These are phyloP conservation scores for Crypturellus undulatus DNA, from an alignment of 2,113 vertebrate genomes.

Conservation along the genomic window DNA sequence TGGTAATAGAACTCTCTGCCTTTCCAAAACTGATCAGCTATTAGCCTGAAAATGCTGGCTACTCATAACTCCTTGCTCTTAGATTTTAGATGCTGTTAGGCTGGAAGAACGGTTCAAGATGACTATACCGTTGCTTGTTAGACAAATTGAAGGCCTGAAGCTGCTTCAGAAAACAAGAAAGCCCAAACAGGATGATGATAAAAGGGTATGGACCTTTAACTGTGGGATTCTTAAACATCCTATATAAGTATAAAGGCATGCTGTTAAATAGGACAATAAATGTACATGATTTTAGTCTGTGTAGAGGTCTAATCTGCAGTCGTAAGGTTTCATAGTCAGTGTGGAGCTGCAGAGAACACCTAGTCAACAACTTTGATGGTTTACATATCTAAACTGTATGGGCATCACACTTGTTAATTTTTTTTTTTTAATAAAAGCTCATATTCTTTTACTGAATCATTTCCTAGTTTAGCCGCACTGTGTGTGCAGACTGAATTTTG, in stretches of 20 bases:
- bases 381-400: not conserved
- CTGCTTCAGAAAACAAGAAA: conserved; percentile 94
- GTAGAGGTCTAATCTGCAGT: not conserved
- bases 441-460: not conserved
- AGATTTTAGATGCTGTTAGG: conserved; percentile 94
- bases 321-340: not conserved
- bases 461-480: not conserved
- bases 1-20: not conserved
- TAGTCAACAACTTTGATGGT: not conserved
- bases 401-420: not conserved
- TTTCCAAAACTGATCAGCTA: not conserved
- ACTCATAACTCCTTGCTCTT: not conserved
- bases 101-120: conserved; percentile 93
- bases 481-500: not conserved
- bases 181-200: conserved; percentile 87
- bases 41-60: not conserved
- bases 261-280: not conserved
- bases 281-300: not conserved
- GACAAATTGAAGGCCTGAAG: conserved; percentile 94
- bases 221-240: not conserved
- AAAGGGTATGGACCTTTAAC: conserved; percentile 80
- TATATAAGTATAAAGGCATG: not conserved
- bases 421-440: not conserved
- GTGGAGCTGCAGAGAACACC: not conserved
- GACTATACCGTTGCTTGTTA: conserved; percentile 91